Base-by-base conservation (phyloP, 1,140 invertebrate species). In the Drosophila ananassae region DNA sequence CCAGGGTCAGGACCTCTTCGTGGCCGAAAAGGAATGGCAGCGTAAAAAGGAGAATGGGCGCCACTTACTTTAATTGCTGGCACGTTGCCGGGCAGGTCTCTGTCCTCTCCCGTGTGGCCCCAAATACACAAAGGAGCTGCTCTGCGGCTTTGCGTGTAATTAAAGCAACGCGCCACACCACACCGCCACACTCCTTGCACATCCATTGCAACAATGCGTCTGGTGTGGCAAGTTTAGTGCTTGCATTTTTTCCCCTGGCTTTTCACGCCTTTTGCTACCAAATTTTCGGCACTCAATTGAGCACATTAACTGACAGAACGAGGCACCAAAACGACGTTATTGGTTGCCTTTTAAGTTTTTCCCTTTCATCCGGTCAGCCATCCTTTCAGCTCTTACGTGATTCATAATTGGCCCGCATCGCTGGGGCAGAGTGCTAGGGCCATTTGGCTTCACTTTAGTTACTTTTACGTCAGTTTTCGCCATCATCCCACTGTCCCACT, bases 31-130 rank as follows among this genome's bases (percentile, higher is more conserved):
- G 64, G 50, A 71, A 71, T 69, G 64, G 44, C 64, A 48, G 28
- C 44, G 32, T 56, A 50, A 69, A 69, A 37, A 57, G 66, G 64
- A 48, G 47, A 71, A 69, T 69, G 64, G 34, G 63, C 64, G 41
- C 67, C 67, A 71, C 67, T 71, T 71, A 71, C 63, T 71, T 69
- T 71, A 71, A 71, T 71, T 71, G 67, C 64, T 69, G 67, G 32
- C 67, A 71, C 52, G 67, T 71, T 57, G 32, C 44, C 34, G 21
- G 25, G 64, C 22, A 17, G 17, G 17, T 17, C 39, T 44, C 60
- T 54, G 60, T 30, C 34, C 34, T 34, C 25, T 28, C 25, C 25
- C 25, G 5, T 28, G 25, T 6, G 25, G 64, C 13, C 41, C 41
- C 50, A 25, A 69, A 56, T 71, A 57, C 67, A 71, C 63, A 71